These are phyloP conservation scores for Distichodus sexfasciatus DNA, from an alignment of 2,797 vertebrate species.

Conservation along the genomic window DNA sequence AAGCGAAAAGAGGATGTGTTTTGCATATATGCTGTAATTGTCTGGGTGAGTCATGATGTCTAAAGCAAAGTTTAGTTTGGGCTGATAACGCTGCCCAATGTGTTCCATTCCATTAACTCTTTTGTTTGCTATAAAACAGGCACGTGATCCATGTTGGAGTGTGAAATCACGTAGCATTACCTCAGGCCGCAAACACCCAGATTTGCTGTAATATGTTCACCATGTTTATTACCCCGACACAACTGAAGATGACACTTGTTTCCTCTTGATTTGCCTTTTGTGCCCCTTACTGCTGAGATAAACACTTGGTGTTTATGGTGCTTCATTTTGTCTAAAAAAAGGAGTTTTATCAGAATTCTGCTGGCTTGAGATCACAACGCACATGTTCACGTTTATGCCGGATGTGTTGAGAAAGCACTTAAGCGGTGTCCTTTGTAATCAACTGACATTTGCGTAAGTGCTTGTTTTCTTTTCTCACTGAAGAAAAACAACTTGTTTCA, in stretches of 20 bases:
- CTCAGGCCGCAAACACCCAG: constrained; percentile 17
- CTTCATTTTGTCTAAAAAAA: constrained; percentile 32
- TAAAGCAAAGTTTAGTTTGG: constrained; percentile 11
- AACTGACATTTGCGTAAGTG: neutral
- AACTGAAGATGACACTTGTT: constrained; percentile 12
- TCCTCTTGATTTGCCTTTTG: constrained; percentile 27
- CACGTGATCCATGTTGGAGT: constrained; percentile 51
- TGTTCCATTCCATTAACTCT: constrained; percentile 53
- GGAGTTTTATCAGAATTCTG: constrained; percentile 54
- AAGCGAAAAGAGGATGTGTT: neutral
- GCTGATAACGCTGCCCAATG: constrained; percentile 48
- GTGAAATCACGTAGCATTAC: constrained; percentile 43
- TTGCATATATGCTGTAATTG: neutral
- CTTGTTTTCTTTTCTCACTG: neutral
- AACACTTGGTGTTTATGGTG: constrained; percentile 26
- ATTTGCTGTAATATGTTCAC: constrained; percentile 38
- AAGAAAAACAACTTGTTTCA: no score
- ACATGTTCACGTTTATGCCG: constrained; percentile 33
- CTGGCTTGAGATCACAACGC: constrained; percentile 48
- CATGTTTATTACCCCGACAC: constrained; percentile 42
- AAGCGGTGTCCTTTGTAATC: constrained; percentile 38
- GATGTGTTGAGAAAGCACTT: constrained; percentile 30
- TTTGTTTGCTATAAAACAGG: constrained; percentile 53
- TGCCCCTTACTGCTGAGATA: constrained; percentile 16
- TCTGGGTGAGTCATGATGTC: neutral